Base-by-base conservation (phyloP, 2,888 invertebrate species). In the Agrotis clavis region DNA sequence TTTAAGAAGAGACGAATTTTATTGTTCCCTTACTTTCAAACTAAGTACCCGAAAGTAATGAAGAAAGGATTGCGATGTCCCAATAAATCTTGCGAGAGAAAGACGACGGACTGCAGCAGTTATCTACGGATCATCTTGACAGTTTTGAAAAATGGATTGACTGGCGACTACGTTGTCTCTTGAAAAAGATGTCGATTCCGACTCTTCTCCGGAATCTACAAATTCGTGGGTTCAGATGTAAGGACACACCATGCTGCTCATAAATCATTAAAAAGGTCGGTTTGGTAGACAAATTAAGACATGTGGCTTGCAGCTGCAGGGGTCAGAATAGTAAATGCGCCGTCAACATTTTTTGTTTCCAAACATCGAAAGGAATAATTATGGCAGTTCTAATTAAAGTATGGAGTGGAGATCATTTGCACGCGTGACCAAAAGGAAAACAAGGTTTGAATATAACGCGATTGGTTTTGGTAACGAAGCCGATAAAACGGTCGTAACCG, bases 221-320 rank as follows among this genome's bases (percentile, higher is more conserved):
- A 63, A 71, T 70, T 83, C 72, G 53, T 76, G 79, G 74, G 77
- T 77, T 77, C 74, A 78, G 67, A 80, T 70, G 82, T 76, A 83
- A 84, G 70, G 62, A 79, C 71, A 74, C 74, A 47, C 56, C 75
- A 67, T 60, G 69, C 54, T 67, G 66, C 60, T 80, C 89, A 93
- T 95, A 94, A 95, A 95, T 95, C 94, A 94, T 90, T 82, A 89
- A 93, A 94, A 93, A 91, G 91, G 91, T 91, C 88, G 87, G 86
- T 89, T 89, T 80, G 86, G 79, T 84, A 91, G 92, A 94, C 93
- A 93, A 93, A 93, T 93, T 92, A 86, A 90, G 92, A 92, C 95
- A 95, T 93, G 90, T 95, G 95, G 92, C 83, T 85, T 90, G 92
- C 95, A 95, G 94, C 94, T 96, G 95, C 92, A 91, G 83, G 87